Base-by-base conservation (phyloP, 2,888 invertebrate species). In the Pristionchus japonicus region DNA sequence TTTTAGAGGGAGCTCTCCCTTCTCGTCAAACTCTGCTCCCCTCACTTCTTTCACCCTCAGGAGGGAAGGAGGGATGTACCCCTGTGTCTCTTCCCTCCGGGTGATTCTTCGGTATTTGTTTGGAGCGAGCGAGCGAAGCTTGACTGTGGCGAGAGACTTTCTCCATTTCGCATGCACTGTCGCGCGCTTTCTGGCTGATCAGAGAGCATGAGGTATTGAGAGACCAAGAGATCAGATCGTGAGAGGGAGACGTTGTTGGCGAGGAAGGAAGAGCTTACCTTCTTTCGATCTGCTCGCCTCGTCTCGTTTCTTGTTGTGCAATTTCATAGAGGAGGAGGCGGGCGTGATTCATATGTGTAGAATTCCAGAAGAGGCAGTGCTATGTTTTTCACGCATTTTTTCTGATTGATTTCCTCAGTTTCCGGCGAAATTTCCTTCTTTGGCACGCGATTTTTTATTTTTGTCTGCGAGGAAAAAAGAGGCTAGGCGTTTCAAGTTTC, bases 61-160 rank as follows among this genome's bases (percentile, higher is more conserved):
- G 15, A 40, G 77, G 77, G 77, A 77, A 1, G 43, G 15, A 40
- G 77, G 77, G 77, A 77, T 77, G 77, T 77, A 77, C 77, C 34
- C 64, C 27, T 34, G 11, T 34, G 11, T 34, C 70, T 17, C 23
- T 37, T 34, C 67, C 34, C 67, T 34, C 70, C 37, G 6, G 70
- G 17, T 40, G 37, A 70, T 70, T 70, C 70, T 37, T 40, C 74
- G 23, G 37, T 77, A 77, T 77, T 77, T 77, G 77, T 77, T 40
- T 43, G 43, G 77, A n/a, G 70, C 40, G 70, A 11, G 70, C 23
- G 17, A 37, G 43, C 27, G 11, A 77, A 77, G 77, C 77, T 77
- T 77, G 43, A 43, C 43, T 77, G 43, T 77, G 43, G n/a, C n/a
- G n/a, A n/a, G n/a, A n/a, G n/a, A n/a, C n/a, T n/a, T n/a, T n/a